A percentile compares a stretch with the other conserved stretches of the same genome.
These are phyloP conservation scores for Struthio camelus DNA, from an alignment of 2,113 vertebrate species.

Conservation along the genomic window DNA sequence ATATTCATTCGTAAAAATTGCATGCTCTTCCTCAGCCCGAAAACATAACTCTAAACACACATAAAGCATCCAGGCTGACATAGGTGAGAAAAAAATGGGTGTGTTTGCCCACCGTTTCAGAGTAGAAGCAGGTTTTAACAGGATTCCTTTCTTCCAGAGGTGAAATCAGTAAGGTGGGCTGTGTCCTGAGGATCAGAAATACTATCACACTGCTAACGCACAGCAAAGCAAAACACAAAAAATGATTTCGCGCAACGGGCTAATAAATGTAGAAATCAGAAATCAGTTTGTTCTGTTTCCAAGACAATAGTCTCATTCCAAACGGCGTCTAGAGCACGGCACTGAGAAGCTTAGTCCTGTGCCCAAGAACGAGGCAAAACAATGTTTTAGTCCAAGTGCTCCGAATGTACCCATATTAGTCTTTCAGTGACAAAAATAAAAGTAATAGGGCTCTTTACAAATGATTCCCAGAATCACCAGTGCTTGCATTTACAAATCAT, in stretches of 20 bases:
- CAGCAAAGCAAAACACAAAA: conserved; percentile 33
- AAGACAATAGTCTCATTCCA: conserved; percentile 1
- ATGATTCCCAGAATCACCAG: not conserved
- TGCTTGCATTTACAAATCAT: not conserved
- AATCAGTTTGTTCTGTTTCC: conserved; percentile 24
- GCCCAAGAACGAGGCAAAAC: not conserved
- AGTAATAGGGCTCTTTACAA: not conserved
- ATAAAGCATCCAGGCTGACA: not conserved
- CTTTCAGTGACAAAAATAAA: not conserved
- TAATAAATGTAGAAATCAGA: conserved; percentile 20
- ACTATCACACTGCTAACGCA: not conserved
- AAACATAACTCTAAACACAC: not conserved
- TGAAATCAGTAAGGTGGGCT: not conserved
- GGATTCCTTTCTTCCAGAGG: not conserved
- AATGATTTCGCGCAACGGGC: not conserved
- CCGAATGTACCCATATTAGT: not conserved
- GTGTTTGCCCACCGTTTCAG: not conserved
- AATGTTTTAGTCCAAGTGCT: not conserved
- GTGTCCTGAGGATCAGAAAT: not conserved
- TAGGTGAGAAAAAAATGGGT: not conserved
- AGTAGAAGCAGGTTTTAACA: not conserved
- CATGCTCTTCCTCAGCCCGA: not conserved
- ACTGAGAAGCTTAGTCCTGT: not conserved
- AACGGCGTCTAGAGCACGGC: not conserved
- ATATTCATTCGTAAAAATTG: not conserved